Evolutionary conservation across 2,797 vertebrate genomes (phyloP).

Genomic region (Potorous gilbertii): DNA sequence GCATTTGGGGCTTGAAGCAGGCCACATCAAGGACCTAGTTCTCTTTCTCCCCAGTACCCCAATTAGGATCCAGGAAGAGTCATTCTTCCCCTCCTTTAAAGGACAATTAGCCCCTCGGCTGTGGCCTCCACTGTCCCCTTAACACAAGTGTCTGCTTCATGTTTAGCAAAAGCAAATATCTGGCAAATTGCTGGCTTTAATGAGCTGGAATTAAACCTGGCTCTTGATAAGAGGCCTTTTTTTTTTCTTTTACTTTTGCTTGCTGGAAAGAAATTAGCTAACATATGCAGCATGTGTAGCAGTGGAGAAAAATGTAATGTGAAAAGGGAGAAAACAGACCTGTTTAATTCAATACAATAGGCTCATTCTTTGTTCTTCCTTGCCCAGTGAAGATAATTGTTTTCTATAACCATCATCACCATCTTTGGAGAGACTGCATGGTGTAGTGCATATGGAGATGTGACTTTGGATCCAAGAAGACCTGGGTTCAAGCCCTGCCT

Average conservation of each 20-base stretch:
- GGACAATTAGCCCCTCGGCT: not conserved
- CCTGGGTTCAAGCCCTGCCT: not conserved
- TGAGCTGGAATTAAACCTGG: slow-evolving; percentile 83
- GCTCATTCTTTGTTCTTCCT: not conserved
- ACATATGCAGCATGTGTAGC: slow-evolving; percentile 53
- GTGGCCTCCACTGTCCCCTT: not conserved
- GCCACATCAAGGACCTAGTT: not conserved
- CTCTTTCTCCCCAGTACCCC: not conserved
- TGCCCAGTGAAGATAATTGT: not conserved
- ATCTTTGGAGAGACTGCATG: not conserved
- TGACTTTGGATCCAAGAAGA: not conserved
- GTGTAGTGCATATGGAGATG: not conserved
- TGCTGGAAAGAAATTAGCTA: slow-evolving; percentile 69
- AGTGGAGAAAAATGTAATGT: slow-evolving; percentile 59
- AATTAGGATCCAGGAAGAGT: not conserved
- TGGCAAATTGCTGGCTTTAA: slow-evolving; percentile 84
- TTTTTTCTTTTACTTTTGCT: slow-evolving; percentile 59
- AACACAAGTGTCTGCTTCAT: slow-evolving; percentile 57
- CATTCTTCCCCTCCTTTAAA: not conserved
- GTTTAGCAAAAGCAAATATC: slow-evolving; percentile 82
- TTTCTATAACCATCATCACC: not conserved
- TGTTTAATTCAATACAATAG: not conserved
- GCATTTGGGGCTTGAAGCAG: not conserved
- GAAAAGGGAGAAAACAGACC: not conserved
- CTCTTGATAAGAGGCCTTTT: slow-evolving; percentile 79